Percentiles rank a stretch among this genome's conserved stretches.
phyloP scores from a whole-genome alignment of 1,140 invertebrate genomes.

The Bombus confusus region DNA sequence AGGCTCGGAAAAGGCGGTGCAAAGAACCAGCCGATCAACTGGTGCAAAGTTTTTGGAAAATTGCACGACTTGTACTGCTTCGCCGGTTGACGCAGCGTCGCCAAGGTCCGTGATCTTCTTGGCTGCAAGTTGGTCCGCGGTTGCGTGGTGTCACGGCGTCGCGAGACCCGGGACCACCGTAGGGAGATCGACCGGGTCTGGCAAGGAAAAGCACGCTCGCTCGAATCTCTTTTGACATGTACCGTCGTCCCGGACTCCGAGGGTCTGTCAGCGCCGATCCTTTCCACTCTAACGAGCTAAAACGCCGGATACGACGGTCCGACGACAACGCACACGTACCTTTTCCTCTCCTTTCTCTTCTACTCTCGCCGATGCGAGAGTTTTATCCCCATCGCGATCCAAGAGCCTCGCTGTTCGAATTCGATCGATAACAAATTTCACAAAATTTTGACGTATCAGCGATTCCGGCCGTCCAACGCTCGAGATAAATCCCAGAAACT shows the following conservation, averaged over 20 bases:
- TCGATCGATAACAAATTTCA: not conserved
- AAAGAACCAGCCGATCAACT: too few species aligned
- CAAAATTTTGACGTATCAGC: not conserved
- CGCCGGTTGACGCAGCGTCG: too few species aligned
- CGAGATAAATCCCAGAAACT: not conserved
- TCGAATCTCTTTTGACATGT: slow-evolving; percentile 30
- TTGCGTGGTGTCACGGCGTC: not conserved
- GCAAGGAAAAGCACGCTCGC: not conserved
- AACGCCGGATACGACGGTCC: not conserved
- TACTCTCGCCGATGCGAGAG: not conserved
- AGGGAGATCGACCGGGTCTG: not conserved
- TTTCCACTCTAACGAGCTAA: slow-evolving; percentile 45
- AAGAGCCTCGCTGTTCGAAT: not conserved
- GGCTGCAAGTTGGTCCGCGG: slow-evolving; percentile 1
- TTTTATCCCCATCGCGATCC: not conserved
- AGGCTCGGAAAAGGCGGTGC: too few species aligned
- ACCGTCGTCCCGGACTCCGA: slow-evolving; percentile 20
- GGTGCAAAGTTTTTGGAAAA: too few species aligned
- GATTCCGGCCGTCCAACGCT: too few species aligned
- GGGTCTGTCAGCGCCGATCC: slow-evolving; percentile 41
- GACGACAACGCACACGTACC: slow-evolving; percentile 26
- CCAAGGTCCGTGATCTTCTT: not conserved
- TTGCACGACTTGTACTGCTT: too few species aligned
- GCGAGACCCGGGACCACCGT: not conserved
- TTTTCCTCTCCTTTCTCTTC: not conserved